Evolutionary conservation across 2,888 invertebrate genomes (phyloP).

Genomic region (Drosophila austrosaltans): DNA sequence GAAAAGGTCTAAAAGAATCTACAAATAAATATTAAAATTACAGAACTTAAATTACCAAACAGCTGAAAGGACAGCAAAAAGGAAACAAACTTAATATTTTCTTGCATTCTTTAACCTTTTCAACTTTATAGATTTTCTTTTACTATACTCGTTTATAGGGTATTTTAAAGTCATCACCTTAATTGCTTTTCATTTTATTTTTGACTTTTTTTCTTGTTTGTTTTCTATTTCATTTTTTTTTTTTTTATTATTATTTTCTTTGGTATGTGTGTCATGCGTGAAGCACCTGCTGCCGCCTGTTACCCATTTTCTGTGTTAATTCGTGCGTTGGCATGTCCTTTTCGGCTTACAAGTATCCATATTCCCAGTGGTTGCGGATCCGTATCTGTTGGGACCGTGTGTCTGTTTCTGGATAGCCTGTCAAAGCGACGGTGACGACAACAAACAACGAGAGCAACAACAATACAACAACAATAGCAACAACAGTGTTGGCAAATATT

Average conservation of each 20-base stretch:
- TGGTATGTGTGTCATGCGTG: slow-evolving; percentile 68
- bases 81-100: no score
- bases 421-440: slow-evolving; percentile 60
- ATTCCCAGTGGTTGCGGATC: slow-evolving; percentile 45
- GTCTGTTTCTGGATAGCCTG: slow-evolving; percentile 46
- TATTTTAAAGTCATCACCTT: not conserved
- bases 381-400: slow-evolving; percentile 1
- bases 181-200: not conserved
- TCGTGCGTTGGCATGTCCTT: slow-evolving; percentile 65
- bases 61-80: no score
- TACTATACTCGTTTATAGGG: not conserved
- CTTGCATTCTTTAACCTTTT: no score
- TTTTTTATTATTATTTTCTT: slow-evolving; percentile 19
- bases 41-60: no score
- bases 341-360: slow-evolving; percentile 41
- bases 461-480: not conserved
- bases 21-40: no score
- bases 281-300: slow-evolving; percentile 62
- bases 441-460: slow-evolving; percentile 22
- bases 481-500: slow-evolving; percentile 45
- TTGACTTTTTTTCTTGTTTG: not conserved
- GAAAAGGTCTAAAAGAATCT: no score
- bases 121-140: no score
- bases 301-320: slow-evolving; percentile 64
- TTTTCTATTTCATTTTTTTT: not conserved